Evolutionary conservation across 2,113 vertebrate species (phyloP).

Genomic region (Upupa epops): DNA sequence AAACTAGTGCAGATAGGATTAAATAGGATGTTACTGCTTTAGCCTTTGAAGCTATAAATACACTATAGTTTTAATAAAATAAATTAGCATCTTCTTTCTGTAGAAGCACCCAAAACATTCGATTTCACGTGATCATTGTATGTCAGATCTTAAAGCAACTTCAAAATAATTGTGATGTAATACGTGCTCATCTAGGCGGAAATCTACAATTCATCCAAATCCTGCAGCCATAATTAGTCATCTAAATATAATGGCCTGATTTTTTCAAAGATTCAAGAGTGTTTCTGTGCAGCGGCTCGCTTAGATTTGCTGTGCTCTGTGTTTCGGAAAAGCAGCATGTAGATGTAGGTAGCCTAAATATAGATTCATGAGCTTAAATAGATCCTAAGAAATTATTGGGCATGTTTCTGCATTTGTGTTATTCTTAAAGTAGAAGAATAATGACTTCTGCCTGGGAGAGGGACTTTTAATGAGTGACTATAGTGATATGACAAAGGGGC

Average conservation of each 20-base stretch:
- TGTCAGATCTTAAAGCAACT: neutral
- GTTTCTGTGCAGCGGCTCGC: neutral
- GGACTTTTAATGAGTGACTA: too few relatives aligned
- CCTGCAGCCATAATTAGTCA: neutral
- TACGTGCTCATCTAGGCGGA: neutral
- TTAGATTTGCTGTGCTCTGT: slow-evolving; percentile 23
- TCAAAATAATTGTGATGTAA: neutral
- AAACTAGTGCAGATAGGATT: slow-evolving; percentile 7
- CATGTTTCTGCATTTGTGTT: neutral
- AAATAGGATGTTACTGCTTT: slow-evolving; percentile 46
- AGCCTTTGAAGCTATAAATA: slow-evolving; percentile 10
- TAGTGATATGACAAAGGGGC: too few relatives aligned
- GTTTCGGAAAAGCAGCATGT: slow-evolving; percentile 50
- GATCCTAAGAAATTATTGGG: neutral
- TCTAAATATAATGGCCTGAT: slow-evolving; percentile 54
- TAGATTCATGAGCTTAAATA: slow-evolving; percentile 9
- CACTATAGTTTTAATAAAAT: neutral
- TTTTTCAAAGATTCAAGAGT: neutral
- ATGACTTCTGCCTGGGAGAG: neutral
- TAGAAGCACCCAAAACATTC: neutral
- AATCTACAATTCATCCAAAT: neutral
- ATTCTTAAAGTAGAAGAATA: neutral
- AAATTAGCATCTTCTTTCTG: neutral
- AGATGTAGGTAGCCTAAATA: slow-evolving; percentile 47
- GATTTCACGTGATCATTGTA: neutral